Base-by-base conservation (phyloP, 2,888 invertebrate genomes). In the Phalangium opilio region DNA sequence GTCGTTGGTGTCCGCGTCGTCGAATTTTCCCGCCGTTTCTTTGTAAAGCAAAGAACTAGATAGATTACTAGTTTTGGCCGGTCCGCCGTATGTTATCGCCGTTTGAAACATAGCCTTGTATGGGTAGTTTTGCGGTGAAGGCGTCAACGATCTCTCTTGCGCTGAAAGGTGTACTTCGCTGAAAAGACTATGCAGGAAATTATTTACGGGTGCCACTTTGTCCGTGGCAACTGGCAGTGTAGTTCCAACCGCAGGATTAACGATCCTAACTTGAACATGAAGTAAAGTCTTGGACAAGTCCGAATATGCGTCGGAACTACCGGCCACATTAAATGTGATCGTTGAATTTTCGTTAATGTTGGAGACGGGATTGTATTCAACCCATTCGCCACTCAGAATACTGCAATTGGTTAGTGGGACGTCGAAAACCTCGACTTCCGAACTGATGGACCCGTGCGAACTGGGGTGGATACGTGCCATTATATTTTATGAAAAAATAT, bases 281-380 rank as follows among this genome's bases (percentile, higher is more conserved):
- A 50, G 35, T 3, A 44, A 41, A 2, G 46, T 50, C 14, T 47
- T 43, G 17, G 15, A 27, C 17, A 46, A 35, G 12, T 44, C 43
- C 1, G 45, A 8, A 19, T 48, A 50, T 4, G 47, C 47, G 15
- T 50, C 50, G 15, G 32, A 43, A 17, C 43, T 48, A 8, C 45
- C 43, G 8, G 36, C 44, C 17, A 50, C 34, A 12, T 43, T 38
- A 43, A 48, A 50, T 43, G 47, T 45, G 3, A 45, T 35, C 12
- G 50, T 44, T 2, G 44, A 36, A n/a, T 45, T 40, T 40, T 50
- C 48, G 12, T 32, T 44, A n/a, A 48, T 36, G 15, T 50, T 48
- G 4, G 50, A 44, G 2, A 50, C 14, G 8, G 48, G 48, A 32
- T 47, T 45, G 35, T 41, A 48, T 34, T 50, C 40, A 3, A 50